Evolutionary conservation across 2,113 vertebrate genomes (phyloP), one percentile per base, ranked within the genome.

Genomic region (Prionailurus bengalensis): DNA sequence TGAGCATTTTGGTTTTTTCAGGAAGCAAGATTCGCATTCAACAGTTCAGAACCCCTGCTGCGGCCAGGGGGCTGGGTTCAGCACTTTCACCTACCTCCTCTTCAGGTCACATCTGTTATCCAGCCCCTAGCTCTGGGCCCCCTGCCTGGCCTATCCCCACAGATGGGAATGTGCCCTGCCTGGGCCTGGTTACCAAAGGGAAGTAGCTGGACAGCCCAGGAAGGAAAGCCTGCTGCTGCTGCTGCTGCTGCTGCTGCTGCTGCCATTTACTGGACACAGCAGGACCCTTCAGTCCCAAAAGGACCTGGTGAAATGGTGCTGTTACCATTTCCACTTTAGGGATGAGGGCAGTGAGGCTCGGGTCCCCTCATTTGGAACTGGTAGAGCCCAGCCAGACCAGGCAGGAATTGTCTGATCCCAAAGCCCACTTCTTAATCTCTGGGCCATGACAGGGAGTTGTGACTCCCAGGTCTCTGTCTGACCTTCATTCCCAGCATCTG

Each of bases 31-130:
- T 68, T 97, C 39, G 39, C 51, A 96, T 95, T 89, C 91, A 93
- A 92, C 89, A 94, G 97, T 91, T 93, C 86, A 70, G 84, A 97
- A 90, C 89, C 85, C 98, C 97, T 89, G 97, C 95, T 94, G 97
- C 3, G 93, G 89, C 86, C 66, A n/a, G 74, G 94, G 96, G 92
- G 94, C 87, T 96, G 97, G 98, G 94, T 96, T 96, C 94, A 95
- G 97, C 96, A 95, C 95, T 97, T 97, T 97, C 97, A 97, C 98
- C 98, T 96, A 97, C 88, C 95, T 96, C 96, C 95, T 96, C 94
- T 84, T 92, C 97, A 97, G 98, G 96, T 98, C 98, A 98, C 98
- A 97, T 98, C 97, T 98, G 98, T 97, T 98, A 96, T 92, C 90
- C 98, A 98, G 97, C 91, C 97, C 97, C 94, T 70, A 39, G 90